Evolutionary conservation across 2,888 invertebrate species (phyloP), one percentile per base, ranked within the genome.

Genomic region (Sinelater perroti): DNA sequence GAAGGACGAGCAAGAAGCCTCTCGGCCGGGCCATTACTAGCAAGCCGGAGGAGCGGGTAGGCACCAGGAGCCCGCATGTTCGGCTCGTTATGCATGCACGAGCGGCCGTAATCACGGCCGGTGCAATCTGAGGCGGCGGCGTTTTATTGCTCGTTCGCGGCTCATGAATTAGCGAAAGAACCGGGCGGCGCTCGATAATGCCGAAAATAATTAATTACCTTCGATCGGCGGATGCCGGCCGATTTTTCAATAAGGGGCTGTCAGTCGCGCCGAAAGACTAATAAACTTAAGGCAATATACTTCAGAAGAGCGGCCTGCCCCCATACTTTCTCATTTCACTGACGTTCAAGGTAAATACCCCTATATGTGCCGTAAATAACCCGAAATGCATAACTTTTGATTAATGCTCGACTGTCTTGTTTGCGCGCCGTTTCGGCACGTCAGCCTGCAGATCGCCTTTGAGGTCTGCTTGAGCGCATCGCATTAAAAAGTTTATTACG

Each of bases 171-270:
- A 84, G 83, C 84, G 83, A 83, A 84, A 84, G 82, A 83, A 84
- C 82, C 83, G 83, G 84, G 83, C 74, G 74, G 74, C 80, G 82
- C 79, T 83, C 84, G 85, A 85, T 85, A 85, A 85, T 83, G 85
- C 85, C 85, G 84, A 85, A 85, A 85, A 85, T 85, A 85, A 85
- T 86, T 85, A 86, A 85, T 86, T 85, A 85, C 83, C 82, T 83
- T 84, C 83, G 84, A 84, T 84, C 83, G 70, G 81, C 79, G 76
- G 82, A 81, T 82, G 82, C 79, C 81, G 78, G 81, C 82, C 81
- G 82, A 81, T 83, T 83, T 82, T 83, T 83, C 82, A 83, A 84
- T 83, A 75, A 75, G 73, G 69, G 73, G 69, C 75, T 75, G 75
- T 75, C 75, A 75, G 75, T 72, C 75, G 72, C 68, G 67, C 60